These are phyloP conservation scores for Cataglyphis hispanica DNA, from an alignment of 1,140 invertebrate species.

Conservation along the genomic window DNA sequence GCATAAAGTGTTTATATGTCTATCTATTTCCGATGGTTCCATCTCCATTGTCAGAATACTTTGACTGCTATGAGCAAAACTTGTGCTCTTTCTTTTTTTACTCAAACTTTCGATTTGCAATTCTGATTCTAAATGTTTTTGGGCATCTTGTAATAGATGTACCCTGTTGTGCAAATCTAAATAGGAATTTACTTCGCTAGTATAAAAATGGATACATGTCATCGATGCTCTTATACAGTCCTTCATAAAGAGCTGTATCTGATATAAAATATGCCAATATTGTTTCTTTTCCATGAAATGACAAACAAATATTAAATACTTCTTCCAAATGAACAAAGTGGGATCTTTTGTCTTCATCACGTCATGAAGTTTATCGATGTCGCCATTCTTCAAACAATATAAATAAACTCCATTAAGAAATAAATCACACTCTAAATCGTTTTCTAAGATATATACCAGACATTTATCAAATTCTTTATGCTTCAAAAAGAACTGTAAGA, in stretches of 20 bases:
- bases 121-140: constrained; percentile 88
- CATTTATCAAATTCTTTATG: constrained; percentile 88
- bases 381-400: constrained; percentile 88
- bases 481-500: constrained; percentile 91
- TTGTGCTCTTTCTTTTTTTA: constrained; percentile 80
- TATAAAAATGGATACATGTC: constrained; percentile 91
- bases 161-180: constrained; percentile 87
- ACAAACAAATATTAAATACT: constrained; percentile 90
- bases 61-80: constrained; percentile 82
- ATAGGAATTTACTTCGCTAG: constrained; percentile 87
- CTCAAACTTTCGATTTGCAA: constrained; percentile 78
- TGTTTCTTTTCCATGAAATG: constrained; percentile 89
- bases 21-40: constrained; percentile 89
- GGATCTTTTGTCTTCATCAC: constrained; percentile 88
- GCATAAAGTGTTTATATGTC: constrained; percentile 90
- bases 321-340: constrained; percentile 89
- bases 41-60: constrained; percentile 88
- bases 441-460: constrained; percentile 89
- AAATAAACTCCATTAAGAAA: constrained; percentile 91
- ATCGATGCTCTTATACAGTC: constrained; percentile 91
- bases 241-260: constrained; percentile 89
- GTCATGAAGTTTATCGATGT: constrained; percentile 88
- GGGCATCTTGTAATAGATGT: constrained; percentile 88
- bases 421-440: constrained; percentile 88
- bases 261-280: constrained; percentile 89